Percentiles rank a stretch among this genome's conserved stretches.
These are phyloP conservation scores for Spodoptera litura DNA, from an alignment of 1,140 invertebrate genomes.

Conservation along the genomic window DNA sequence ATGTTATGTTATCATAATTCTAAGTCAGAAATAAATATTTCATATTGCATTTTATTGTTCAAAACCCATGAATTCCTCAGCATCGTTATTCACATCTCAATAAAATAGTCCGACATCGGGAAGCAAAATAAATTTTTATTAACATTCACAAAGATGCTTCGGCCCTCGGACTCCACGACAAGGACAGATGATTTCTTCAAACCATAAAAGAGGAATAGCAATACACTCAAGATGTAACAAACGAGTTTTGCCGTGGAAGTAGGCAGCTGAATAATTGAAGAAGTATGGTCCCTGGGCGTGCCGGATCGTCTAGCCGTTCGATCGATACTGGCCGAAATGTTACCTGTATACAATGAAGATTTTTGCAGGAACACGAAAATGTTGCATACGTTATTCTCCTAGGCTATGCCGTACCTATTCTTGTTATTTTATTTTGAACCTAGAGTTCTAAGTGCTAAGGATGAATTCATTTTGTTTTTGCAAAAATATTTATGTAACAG, in stretches of 20 bases:
- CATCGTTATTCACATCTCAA: constrained; percentile 37
- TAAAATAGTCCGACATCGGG: constrained; percentile 47
- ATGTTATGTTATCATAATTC: not conserved
- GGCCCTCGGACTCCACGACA: constrained; percentile 44
- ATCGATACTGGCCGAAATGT: constrained; percentile 72
- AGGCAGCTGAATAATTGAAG: constrained; percentile 81
- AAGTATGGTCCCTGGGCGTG: constrained; percentile 67
- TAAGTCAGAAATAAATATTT: not conserved
- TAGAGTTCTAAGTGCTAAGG: too few species aligned
- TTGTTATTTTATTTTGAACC: not conserved
- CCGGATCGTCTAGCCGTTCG: constrained; percentile 70
- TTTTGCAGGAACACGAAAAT: not conserved
- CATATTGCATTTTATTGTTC: not conserved
- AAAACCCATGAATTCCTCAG: not conserved
- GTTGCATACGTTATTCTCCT: constrained; percentile 1
- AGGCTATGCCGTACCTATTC: not conserved
- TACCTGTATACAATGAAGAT: constrained; percentile 37
- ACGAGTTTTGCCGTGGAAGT: constrained; percentile 69
- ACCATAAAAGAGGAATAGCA: constrained; percentile 67
- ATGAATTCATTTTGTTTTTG: too few species aligned
- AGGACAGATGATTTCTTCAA: constrained; percentile 51
- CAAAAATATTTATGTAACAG: too few species aligned
- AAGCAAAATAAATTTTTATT: constrained; percentile 52
- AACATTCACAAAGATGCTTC: constrained; percentile 36
- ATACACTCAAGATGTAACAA: constrained; percentile 75